Evolutionary conservation across 2,797 vertebrate genomes (phyloP).

Genomic region (Hyperoplus lanceolatus): DNA sequence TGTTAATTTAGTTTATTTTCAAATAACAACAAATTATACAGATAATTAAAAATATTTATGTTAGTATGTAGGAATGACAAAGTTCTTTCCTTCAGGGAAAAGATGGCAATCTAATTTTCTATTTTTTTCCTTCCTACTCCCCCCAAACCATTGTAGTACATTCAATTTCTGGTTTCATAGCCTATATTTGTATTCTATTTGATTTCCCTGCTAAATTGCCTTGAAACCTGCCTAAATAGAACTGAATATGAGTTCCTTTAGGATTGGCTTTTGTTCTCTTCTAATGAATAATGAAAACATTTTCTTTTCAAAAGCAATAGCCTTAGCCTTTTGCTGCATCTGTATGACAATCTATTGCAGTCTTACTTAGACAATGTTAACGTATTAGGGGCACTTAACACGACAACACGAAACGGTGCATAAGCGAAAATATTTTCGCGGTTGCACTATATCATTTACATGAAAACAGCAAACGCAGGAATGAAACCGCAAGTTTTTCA

Average conservation of each 20-base stretch:
- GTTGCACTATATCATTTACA: too few relatives aligned
- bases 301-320: conserved; percentile 35
- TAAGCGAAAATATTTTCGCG: too few relatives aligned
- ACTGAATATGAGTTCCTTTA: conserved; percentile 14
- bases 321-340: conserved; percentile 13
- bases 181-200: conserved; percentile 53
- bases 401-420: too few relatives aligned
- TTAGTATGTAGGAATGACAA: conserved; percentile 26
- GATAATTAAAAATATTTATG: conserved; percentile 40
- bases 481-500: too few relatives aligned
- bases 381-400: not conserved
- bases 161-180: conserved; percentile 49
- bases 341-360: conserved; percentile 15
- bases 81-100: conserved; percentile 32
- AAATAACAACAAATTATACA: not conserved
- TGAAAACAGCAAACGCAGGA: too few relatives aligned
- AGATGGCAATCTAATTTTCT: conserved; percentile 21
- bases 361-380: not conserved
- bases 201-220: conserved; percentile 50
- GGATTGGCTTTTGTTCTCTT: conserved; percentile 24
- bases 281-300: conserved; percentile 27
- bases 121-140: conserved; percentile 5
- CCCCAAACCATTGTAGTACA: conserved; percentile 29
- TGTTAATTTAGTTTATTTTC: too few relatives aligned
- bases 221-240: conserved; percentile 26